phyloP scores from a whole-genome alignment of 2,797 vertebrate genomes.

The Microtus californicus region DNA sequence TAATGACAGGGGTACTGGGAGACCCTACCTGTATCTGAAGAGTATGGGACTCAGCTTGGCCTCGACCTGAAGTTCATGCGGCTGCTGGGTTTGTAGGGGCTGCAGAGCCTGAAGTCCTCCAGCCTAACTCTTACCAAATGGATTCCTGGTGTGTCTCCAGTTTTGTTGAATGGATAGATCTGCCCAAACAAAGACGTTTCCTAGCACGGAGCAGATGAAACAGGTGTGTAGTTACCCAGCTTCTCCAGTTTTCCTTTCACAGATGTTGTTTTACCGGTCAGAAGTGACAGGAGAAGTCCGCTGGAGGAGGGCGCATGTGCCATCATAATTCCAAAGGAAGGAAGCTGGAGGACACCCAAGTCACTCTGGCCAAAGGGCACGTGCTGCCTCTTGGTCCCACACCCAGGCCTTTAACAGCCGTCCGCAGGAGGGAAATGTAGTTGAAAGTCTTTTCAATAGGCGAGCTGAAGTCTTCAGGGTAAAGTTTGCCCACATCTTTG shows the following conservation, averaged over 20 bases:
- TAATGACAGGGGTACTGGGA: not conserved
- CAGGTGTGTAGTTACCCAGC: not conserved
- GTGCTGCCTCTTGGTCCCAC: not conserved
- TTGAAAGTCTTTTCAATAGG: constrained; percentile 25
- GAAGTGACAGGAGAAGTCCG: not conserved
- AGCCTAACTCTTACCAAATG: not conserved
- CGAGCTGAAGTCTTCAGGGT: constrained; percentile 1
- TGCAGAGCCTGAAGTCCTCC: not conserved
- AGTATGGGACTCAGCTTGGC: not conserved
- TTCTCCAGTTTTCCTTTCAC: not conserved
- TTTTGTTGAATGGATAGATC: not conserved
- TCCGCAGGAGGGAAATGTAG: not conserved
- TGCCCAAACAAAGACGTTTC: not conserved
- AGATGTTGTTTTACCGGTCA: not conserved
- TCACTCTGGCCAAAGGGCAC: not conserved
- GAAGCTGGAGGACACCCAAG: not conserved
- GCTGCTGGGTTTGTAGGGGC: not conserved
- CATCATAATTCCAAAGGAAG: not conserved
- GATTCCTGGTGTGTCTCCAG: not conserved
- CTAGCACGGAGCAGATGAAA: constrained; percentile 26
- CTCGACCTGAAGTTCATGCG: not conserved
- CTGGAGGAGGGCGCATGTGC: not conserved
- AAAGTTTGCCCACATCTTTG: not conserved
- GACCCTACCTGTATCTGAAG: not conserved
- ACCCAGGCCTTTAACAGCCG: not conserved